Conservation (phyloP, 2,797 vertebrate genomes). For the Syngnathus acus region DNA sequence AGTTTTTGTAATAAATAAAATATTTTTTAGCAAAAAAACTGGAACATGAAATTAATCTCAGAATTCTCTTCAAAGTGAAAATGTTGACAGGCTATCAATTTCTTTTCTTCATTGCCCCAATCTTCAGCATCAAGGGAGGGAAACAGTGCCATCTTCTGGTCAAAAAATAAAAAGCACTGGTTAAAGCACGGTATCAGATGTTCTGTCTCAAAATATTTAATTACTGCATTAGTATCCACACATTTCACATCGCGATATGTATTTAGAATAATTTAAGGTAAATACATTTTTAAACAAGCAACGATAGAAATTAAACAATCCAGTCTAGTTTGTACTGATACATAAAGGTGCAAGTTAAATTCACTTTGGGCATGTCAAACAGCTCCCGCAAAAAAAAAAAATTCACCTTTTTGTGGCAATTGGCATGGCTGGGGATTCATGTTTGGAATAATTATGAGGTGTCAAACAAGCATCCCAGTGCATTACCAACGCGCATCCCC, state of each 20-base stretch:
- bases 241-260: constrained; percentile 36
- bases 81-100: no score
- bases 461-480: not conserved
- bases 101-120: not conserved
- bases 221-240: constrained; percentile 6
- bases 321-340: constrained; percentile 30
- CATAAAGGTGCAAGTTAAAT: constrained; percentile 41
- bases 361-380: constrained; percentile 45
- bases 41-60: not conserved
- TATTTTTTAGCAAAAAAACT: not conserved
- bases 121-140: not conserved
- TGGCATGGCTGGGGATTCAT: not conserved
- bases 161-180: not conserved
- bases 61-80: no score
- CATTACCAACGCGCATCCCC: not conserved
- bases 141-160: constrained; percentile 33
- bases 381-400: no score
- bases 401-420: not conserved
- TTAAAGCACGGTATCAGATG: not conserved
- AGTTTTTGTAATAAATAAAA: not conserved
- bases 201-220: not conserved
- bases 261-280: constrained; percentile 58
- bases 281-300: constrained; percentile 61
- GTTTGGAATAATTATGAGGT: not conserved
- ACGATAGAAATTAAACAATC: constrained; percentile 39